Evolutionary conservation across 2,113 vertebrate genomes (phyloP).

Genomic region (Dromiciops gliroides): DNA sequence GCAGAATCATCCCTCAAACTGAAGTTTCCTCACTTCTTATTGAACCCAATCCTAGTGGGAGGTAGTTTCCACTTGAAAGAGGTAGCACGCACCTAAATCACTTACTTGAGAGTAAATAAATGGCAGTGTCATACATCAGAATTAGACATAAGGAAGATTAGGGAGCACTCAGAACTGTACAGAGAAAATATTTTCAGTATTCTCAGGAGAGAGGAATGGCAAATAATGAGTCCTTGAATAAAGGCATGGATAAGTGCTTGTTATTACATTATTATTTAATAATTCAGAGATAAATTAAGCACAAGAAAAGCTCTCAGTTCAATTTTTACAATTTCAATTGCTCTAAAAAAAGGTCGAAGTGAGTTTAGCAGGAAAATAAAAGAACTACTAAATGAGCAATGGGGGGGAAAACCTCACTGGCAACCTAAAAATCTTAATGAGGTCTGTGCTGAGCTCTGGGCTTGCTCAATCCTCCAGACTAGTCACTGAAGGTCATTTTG

Average conservation of each 20-base stretch:
- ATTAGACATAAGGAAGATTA: conserved; percentile 10
- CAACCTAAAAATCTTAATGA: conserved; percentile 6
- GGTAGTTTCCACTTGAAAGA: background rate
- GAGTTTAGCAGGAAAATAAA: conserved; percentile 23
- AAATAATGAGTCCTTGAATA: conserved; percentile 58
- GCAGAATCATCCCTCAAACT: background rate
- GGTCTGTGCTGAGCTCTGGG: background rate
- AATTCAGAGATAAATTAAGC: conserved; percentile 40
- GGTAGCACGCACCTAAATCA: background rate
- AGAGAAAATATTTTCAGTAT: conserved; percentile 47
- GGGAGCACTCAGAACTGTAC: conserved; percentile 22
- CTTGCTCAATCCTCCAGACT: background rate
- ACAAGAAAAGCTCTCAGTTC: conserved; percentile 11
- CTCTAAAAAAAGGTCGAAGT: background rate
- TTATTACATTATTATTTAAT: conserved; percentile 54
- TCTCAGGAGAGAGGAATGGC: conserved; percentile 9
- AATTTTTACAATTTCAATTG: conserved; percentile 25
- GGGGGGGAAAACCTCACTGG: background rate
- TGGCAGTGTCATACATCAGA: background rate
- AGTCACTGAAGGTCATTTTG: conserved; percentile 36
- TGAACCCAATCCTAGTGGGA: background rate
- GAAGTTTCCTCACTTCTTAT: background rate
- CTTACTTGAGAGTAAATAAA: conserved; percentile 17
- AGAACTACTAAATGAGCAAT: conserved; percentile 23
- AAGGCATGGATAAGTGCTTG: conserved; percentile 23